Conservation (phyloP, 2,888 invertebrate genomes). For the Bimastos eiseni region DNA sequence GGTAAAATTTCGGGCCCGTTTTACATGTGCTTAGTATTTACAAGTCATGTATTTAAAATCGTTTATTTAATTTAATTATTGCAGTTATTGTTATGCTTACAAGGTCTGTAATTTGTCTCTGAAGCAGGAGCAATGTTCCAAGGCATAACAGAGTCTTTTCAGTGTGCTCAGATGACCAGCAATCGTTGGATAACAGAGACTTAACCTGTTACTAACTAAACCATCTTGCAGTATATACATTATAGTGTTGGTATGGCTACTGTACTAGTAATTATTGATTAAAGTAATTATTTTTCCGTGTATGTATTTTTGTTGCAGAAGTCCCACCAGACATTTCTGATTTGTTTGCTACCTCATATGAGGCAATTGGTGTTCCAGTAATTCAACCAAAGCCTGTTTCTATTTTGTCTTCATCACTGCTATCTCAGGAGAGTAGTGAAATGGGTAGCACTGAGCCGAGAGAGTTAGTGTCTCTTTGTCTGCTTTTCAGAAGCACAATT, state of each 20-base stretch:
- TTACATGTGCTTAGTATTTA: background rate
- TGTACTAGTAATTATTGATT: background rate
- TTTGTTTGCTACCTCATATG: background rate
- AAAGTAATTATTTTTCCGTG: background rate
- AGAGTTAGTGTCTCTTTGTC: background rate
- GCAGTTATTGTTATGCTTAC: background rate
- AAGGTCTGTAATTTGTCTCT: background rate
- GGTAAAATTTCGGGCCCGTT: background rate
- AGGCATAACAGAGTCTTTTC: background rate
- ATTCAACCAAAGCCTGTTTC: background rate
- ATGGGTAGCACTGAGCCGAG: background rate
- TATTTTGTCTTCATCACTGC: slow-evolving; percentile 17
- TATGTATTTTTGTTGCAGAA: background rate
- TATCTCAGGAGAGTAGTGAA: background rate
- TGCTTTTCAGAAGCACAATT: background rate
- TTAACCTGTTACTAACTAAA: background rate
- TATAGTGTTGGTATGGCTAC: background rate
- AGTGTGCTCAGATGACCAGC: background rate
- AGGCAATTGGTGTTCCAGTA: background rate
- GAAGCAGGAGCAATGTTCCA: background rate
- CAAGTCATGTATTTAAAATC: background rate
- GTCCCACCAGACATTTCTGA: background rate
- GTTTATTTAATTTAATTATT: too few relatives aligned
- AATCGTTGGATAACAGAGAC: background rate
- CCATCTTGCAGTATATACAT: background rate